These are phyloP conservation scores for Zaprionus davidi DNA, from an alignment of 1,140 invertebrate genomes.

Conservation along the genomic window DNA sequence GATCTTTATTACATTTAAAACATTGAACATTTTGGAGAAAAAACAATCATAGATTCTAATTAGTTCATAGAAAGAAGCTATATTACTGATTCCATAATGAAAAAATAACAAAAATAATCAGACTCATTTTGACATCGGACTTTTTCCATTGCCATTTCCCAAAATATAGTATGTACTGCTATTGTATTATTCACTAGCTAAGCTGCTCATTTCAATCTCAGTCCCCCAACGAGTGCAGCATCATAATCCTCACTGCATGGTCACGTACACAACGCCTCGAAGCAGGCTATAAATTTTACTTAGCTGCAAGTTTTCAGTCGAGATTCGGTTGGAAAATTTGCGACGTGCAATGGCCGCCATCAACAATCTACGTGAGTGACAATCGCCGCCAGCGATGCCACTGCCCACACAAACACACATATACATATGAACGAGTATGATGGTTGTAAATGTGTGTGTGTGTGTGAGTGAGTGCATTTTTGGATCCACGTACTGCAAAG, in stretches of 20 bases:
- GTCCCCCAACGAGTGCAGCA: conserved; percentile 1
- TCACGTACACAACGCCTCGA: conserved; percentile 58
- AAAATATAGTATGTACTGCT: neutral
- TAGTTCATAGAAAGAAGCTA: too few species aligned
- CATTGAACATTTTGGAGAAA: neutral
- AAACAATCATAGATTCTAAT: too few species aligned
- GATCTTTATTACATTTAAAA: neutral
- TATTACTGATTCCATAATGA: too few species aligned
- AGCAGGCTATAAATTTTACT: conserved; percentile 67
- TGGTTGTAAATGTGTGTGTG: neutral
- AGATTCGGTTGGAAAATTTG: conserved; percentile 59
- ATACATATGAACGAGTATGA: neutral
- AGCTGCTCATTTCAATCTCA: conserved; percentile 26
- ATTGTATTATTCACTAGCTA: neutral
- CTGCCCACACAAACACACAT: neutral
- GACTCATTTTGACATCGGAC: neutral
- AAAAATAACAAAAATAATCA: neutral
- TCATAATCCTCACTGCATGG: conserved; percentile 61
- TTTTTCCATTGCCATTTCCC: neutral
- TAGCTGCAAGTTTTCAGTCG: conserved; percentile 76
- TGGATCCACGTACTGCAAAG: conserved; percentile 35
- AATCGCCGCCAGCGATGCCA: conserved; percentile 7
- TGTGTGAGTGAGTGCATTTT: neutral
- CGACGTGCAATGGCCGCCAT: conserved; percentile 71
- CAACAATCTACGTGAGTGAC: conserved; percentile 64